Evolutionary conservation across 2,797 vertebrate species (phyloP).

Genomic region (Otolemur crassicaudatus): DNA sequence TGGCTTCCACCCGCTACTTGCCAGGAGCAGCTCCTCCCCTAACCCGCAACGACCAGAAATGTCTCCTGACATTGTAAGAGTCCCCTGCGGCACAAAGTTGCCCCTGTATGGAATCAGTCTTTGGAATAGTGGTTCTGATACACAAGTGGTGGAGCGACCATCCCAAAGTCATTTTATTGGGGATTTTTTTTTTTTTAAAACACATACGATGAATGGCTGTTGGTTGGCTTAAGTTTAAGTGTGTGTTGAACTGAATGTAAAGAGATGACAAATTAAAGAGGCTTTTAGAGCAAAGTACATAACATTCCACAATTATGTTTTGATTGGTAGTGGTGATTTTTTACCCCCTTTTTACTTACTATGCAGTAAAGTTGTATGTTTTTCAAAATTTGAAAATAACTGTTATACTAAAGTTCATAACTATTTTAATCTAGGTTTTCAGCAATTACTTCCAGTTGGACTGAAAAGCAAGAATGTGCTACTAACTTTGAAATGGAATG

Average conservation of each 20-base stretch:
- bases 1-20: neutral
- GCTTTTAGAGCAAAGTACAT: neutral
- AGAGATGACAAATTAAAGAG: slow-evolving; percentile 36
- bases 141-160: neutral
- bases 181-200: neutral
- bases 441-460: slow-evolving; percentile 50
- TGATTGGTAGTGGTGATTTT: neutral
- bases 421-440: slow-evolving; percentile 70
- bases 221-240: slow-evolving; percentile 4
- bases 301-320: neutral
- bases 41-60: neutral
- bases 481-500: neutral
- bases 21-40: neutral
- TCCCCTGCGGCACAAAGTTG: neutral
- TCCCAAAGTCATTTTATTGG: neutral
- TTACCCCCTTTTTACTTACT: neutral
- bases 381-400: slow-evolving; percentile 42
- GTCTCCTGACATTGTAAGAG: neutral
- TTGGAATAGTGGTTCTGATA: neutral
- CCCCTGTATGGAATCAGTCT: neutral
- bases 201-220: neutral
- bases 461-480: slow-evolving; percentile 33
- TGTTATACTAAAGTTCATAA: slow-evolving; percentile 36
- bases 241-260: neutral
- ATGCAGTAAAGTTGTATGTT: neutral